phyloP scores from a whole-genome alignment of 2,888 invertebrate genomes.

The Agrenia bidenticulata region DNA sequence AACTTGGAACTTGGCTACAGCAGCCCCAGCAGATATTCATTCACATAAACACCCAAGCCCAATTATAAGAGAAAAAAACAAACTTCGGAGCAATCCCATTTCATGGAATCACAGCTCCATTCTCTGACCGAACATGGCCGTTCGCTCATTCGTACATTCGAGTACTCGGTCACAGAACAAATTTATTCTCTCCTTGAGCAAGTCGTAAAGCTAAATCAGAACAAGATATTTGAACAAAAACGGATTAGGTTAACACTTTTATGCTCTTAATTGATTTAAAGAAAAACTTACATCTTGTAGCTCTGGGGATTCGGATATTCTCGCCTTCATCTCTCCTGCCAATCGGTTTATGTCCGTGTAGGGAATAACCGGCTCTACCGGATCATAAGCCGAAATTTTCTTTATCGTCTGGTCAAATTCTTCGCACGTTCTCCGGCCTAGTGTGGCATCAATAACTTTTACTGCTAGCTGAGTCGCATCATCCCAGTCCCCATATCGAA shows the following conservation, averaged over 20 bases:
- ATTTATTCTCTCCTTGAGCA: conserved; percentile 30
- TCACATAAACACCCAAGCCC: too few species aligned
- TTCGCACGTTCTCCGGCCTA: conserved; percentile 39
- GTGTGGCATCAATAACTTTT: conserved; percentile 46
- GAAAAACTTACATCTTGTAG: neutral
- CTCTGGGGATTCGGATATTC: neutral
- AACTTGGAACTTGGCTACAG: too few species aligned
- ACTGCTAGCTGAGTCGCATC: conserved; percentile 43
- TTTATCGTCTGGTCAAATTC: conserved; percentile 49
- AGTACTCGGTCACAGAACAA: conserved; percentile 44
- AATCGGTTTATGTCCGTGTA: conserved; percentile 43
- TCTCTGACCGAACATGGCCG: neutral
- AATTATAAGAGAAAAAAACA: too few species aligned
- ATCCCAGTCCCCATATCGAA: conserved; percentile 47
- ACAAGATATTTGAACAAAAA: neutral
- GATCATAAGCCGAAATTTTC: conserved; percentile 43
- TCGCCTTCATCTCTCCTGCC: neutral
- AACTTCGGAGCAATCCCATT: too few species aligned
- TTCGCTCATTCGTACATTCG: conserved; percentile 34
- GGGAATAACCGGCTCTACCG: conserved; percentile 43
- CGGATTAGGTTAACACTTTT: neutral
- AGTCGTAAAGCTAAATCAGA: conserved; percentile 27
- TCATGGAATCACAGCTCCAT: too few species aligned
- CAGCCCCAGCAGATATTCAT: too few species aligned
- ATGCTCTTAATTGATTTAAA: neutral